Evolutionary conservation across 1,140 invertebrate species (phyloP), one percentile per base, ranked within the genome.

Genomic region (Leptinotarsa lineolata): DNA sequence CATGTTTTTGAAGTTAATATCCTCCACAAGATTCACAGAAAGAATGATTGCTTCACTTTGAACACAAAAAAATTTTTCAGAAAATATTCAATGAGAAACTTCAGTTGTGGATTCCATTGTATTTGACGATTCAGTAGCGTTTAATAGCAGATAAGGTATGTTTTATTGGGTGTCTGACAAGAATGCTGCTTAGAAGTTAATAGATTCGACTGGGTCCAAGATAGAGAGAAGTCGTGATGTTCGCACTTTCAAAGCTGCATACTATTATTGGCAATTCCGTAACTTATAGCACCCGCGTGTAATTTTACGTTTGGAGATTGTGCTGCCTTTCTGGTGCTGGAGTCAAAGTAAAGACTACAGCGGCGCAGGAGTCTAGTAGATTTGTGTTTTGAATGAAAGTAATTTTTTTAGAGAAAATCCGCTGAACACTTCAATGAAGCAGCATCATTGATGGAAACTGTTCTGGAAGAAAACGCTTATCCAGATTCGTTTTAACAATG

Each of bases 121-220:
- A 39, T 11, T 11, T 8, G 30, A 39, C 30, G 30, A 39, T 39
- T 39, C 30, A 39, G 30, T 39, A 54, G 2, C 13, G 48, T 54
- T 54, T n/a, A 8, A 18, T 54, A 54, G 48, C n/a, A 54, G 48
- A 54, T 54, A 54, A 54, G 48, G 16, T 54, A 54, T 54, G 48
- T 54, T 54, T 54, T 54, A 54, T 54, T 54, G 48, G 48, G 68
- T 69, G n/a, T 69, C 46, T 46, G 44, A 18, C 8, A 21, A 21
- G 68, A 69, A 69, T 69, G 68, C 68, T 54, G 68, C 46, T 69
- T 54, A 22, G 46, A 69, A 69, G 54, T 69, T 69, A 58, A 69
- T 58, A 69, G 68, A 69, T 69, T 69, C 68, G 54, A 59, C 44
- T 18, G 68, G 45, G 44, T 22, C 44, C 16, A 21, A 44, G 22